phyloP scores from a whole-genome alignment of 2,797 vertebrate genomes.

The Pseudopleuronectes americanus region DNA sequence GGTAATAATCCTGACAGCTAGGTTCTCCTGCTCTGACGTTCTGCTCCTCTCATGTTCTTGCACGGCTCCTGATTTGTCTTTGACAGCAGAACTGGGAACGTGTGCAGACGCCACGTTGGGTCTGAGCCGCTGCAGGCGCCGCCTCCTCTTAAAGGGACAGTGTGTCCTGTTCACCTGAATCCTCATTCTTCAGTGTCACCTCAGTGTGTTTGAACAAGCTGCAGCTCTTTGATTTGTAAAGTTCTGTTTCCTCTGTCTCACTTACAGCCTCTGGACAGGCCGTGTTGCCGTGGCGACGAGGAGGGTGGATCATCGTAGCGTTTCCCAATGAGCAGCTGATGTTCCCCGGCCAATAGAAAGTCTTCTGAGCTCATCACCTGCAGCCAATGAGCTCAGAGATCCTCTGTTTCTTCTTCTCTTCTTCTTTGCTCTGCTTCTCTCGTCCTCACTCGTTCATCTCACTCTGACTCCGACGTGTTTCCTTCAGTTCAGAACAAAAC shows the following conservation, averaged over 20 bases:
- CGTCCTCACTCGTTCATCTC: no score
- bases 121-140: no score
- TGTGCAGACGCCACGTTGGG: no score
- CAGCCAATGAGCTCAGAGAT: no score
- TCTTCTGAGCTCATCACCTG: background rate
- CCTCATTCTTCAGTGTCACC: no score
- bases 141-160: no score
- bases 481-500: no score
- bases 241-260: background rate
- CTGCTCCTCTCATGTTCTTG: background rate
- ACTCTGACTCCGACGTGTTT: no score
- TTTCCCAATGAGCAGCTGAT: background rate
- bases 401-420: background rate
- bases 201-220: background rate
- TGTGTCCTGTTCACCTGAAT: no score
- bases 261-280: constrained; percentile 16
- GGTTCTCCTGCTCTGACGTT: no score
- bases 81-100: no score
- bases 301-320: background rate
- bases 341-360: constrained; percentile 2
- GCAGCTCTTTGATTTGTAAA: background rate
- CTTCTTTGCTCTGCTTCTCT: background rate
- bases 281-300: background rate
- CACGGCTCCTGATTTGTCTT: background rate
- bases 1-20: no score